Evolutionary conservation across 2,113 vertebrate species (phyloP).

Genomic region (Acrocephalus kingi): DNA sequence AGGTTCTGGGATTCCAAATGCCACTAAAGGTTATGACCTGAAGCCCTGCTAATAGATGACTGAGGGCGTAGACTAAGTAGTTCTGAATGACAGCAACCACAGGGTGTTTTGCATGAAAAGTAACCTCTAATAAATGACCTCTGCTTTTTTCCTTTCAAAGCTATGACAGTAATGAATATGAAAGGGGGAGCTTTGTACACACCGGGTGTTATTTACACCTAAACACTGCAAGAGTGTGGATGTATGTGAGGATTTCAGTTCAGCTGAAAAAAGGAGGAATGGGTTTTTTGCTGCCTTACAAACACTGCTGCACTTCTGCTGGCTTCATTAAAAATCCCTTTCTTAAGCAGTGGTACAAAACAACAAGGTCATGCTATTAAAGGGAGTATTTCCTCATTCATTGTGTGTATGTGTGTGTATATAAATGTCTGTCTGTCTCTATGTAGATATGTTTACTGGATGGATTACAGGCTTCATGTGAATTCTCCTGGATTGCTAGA

Average conservation of each 20-base stretch:
- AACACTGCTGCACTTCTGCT: slow-evolving; percentile 3
- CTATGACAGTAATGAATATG: slow-evolving; percentile 93
- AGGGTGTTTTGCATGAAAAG: slow-evolving; percentile 89
- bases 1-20: slow-evolving; percentile 93
- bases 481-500: background rate
- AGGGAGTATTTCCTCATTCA: slow-evolving; percentile 19
- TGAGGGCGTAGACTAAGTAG: slow-evolving; percentile 73
- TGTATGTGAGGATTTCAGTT: slow-evolving; percentile 1
- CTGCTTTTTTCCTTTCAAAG: slow-evolving; percentile 86
- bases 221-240: slow-evolving; percentile 73
- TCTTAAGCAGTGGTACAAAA: background rate
- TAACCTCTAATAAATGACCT: slow-evolving; percentile 93
- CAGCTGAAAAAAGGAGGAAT: background rate
- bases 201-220: slow-evolving; percentile 90
- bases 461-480: background rate
- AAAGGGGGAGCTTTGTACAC: slow-evolving; percentile 84
- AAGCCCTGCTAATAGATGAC: slow-evolving; percentile 89
- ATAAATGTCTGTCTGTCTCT: background rate
- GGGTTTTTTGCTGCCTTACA: background rate
- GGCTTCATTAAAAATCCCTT: slow-evolving; percentile 1
- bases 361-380: background rate
- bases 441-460: background rate
- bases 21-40: slow-evolving; percentile 90
- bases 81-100: slow-evolving; percentile 91
- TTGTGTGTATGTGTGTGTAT: background rate